Base-by-base conservation (phyloP, 2,888 invertebrate genomes). In the Nezara viridula region DNA sequence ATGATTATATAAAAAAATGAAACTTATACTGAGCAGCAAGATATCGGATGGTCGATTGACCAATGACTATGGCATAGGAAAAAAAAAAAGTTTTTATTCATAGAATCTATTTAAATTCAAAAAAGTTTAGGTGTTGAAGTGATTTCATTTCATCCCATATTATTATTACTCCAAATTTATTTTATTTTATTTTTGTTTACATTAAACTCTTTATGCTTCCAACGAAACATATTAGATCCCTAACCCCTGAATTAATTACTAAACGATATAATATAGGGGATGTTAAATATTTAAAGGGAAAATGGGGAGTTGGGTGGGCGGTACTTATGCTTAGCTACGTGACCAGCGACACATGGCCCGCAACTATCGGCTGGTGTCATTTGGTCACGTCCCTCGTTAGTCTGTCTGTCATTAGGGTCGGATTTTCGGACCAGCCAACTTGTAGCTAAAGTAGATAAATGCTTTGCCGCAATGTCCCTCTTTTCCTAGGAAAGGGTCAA, bases 371-470 rank as follows among this genome's bases (percentile, higher is more conserved):
- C 19, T 73, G 19, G 19, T 73, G 32, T 37, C 66, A 73, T 73
- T 73, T 32, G 66, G 37, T 32, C 66, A 73, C 66, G 66, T 73
- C 32, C 10, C 66, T 73, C 66, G 66, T 73, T 73, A 73, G 66
- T 19, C 66, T 73, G 66, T 37, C 37, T 73, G 66, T 73, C 66
- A 73, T 73, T 73, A 73, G 66, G 16, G 9, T 0, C 4, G 66
- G 37, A 73, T 73, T 73, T 73, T 73, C 32, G 19, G 37, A 37
- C 44, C 44, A n/a, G 16, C 66, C 32, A 73, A 73, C 66, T 73
- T 73, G 19, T 73, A 73, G 66, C 66, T 7, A 19, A 73, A 37
- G 66, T 73, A 37, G 66, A 19, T 19, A 37, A 73, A 73, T 73
- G 66, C 19, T 73, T 60, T 27, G 21, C 66, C 66, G 16, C 14